Conservation (phyloP, 2,888 invertebrate genomes). For the Lasioglossum lativentre region DNA sequence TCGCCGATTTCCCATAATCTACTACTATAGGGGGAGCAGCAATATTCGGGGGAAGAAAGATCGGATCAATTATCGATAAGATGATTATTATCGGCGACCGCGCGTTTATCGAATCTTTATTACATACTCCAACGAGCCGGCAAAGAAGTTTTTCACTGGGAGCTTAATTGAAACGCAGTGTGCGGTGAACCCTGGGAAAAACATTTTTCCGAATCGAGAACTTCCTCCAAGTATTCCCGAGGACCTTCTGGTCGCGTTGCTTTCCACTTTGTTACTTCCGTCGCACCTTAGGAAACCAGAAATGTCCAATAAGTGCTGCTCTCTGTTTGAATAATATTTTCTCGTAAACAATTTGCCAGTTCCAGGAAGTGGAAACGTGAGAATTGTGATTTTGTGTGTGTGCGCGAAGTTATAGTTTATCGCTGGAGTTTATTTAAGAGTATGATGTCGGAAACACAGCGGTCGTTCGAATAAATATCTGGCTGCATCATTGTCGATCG, state of each 20-base stretch:
- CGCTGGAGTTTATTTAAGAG: background rate
- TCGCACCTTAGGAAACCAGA: background rate
- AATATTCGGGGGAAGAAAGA: constrained; percentile 8
- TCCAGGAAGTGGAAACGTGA: too few relatives aligned
- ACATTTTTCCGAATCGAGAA: constrained; percentile 69
- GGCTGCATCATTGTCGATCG: constrained; percentile 34
- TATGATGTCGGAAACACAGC: constrained; percentile 20
- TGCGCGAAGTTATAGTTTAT: background rate
- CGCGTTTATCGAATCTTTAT: constrained; percentile 76
- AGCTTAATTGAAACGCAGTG: constrained; percentile 76
- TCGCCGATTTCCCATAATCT: constrained; percentile 11
- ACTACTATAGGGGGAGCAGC: background rate
- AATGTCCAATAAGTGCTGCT: background rate
- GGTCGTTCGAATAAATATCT: constrained; percentile 29
- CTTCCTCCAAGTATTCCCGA: constrained; percentile 53
- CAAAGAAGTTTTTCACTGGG: constrained; percentile 72
- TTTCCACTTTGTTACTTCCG: constrained; percentile 32
- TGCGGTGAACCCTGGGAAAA: constrained; percentile 42
- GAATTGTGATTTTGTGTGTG: background rate
- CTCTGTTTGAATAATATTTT: background rate
- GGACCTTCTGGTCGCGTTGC: constrained; percentile 34
- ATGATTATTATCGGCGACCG: constrained; percentile 71
- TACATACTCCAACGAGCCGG: constrained; percentile 71
- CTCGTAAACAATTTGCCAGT: too few relatives aligned
- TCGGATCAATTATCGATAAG: constrained; percentile 69